Evolutionary conservation across 2,797 vertebrate species (phyloP), one percentile per base, ranked within the genome.

Genomic region (Zalophus californianus): DNA sequence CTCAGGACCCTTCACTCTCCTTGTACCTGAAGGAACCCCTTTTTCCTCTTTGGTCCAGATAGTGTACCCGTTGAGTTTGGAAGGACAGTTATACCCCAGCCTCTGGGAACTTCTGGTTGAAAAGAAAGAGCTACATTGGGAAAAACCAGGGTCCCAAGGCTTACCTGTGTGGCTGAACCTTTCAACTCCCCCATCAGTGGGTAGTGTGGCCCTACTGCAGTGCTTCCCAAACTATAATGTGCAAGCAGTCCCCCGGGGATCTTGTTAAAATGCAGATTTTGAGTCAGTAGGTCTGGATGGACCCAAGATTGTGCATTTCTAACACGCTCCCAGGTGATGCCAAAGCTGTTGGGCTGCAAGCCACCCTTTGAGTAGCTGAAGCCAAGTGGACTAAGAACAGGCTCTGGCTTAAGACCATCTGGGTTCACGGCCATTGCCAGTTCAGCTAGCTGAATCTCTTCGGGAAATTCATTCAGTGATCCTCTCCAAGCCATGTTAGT

Each of bases 391-490:
- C 68, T 32, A 72, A 91, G 56, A 86, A 44, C 2, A 83, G 88
- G 18, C 64, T 92, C 56, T 96, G 91, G n/a, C 62, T 90, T 90
- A 52, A 78, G 86, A 66, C 86, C 87, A 70, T n/a, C 89, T 91
- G 75, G 27, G 27, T 84, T 93, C 92, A 64, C 77, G 68, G 84
- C 35, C 80, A 50, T 60, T 90, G 62, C 78, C 16, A 64, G 21
- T 66, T 91, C 32, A 85, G 52, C 70, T 62, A 27, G 25, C 44
- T 21, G n/a, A 78, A 11, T 66, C 32, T 92, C n/a, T 82, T 75
- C 25, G 70, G 91, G 41, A 80, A 66, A 56, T 50, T 60, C 62
- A 77, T 25, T 77, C 64, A 50, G 52, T n/a, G 86, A 80, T 80
- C 50, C 21, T 58, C 35, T 56, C 44, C 62, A 50, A n/a, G 25